A percentile compares a stretch with the other conserved stretches of the same genome.
Evolutionary conservation across 2,797 vertebrate species (phyloP).

Genomic region (Perodicticus potto): DNA sequence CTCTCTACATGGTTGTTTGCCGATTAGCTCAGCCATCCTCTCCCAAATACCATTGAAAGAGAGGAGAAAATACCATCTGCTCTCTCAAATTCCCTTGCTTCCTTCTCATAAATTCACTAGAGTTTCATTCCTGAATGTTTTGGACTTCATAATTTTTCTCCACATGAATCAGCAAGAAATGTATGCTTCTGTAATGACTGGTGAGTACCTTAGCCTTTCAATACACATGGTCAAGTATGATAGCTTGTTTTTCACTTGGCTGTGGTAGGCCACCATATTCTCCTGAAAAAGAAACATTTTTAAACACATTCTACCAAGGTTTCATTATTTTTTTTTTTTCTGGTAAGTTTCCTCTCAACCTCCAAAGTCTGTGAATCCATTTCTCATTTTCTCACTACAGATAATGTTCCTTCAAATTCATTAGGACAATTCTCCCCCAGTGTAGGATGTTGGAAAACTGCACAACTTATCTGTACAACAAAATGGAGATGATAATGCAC

Average conservation of each 20-base stretch:
- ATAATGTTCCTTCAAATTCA: background rate
- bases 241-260: conserved; percentile 16
- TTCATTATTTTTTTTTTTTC: background rate
- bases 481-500: background rate
- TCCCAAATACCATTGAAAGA: background rate
- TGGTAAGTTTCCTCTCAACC: background rate
- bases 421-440: background rate
- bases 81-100: background rate
- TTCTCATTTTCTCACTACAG: background rate
- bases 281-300: background rate
- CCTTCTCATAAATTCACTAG: background rate
- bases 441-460: background rate
- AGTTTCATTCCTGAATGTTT: background rate
- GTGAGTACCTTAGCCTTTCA: background rate
- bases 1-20: background rate
- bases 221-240: background rate
- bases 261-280: background rate
- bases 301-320: background rate
- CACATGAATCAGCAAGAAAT: background rate
- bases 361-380: background rate
- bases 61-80: background rate
- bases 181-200: background rate
- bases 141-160: background rate
- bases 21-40: background rate
- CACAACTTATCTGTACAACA: background rate